These are phyloP conservation scores for Yponomeuta plumbellus DNA, from an alignment of 2,888 invertebrate genomes.

Conservation along the genomic window DNA sequence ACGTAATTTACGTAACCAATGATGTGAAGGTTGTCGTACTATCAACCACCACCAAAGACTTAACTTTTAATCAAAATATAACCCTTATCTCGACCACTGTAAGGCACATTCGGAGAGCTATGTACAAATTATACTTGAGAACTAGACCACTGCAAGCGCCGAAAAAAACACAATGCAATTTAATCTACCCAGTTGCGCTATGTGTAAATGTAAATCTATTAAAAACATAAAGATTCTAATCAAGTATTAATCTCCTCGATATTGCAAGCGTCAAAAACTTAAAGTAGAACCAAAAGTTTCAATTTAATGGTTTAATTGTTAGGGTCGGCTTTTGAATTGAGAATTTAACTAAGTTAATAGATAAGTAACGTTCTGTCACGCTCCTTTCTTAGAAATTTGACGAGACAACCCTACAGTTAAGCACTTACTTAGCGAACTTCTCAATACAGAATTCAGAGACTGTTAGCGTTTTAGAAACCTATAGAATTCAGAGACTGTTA, in stretches of 20 bases:
- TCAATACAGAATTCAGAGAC: too few species aligned
- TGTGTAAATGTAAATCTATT: background rate
- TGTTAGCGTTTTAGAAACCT: too few species aligned
- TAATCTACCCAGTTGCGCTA: background rate
- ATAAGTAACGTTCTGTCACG: too few species aligned
- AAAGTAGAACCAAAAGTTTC: background rate
- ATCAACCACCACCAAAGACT: constrained; percentile 28
- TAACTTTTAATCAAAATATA: background rate
- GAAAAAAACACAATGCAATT: background rate
- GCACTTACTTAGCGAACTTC: too few species aligned
- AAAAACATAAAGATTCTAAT: background rate
- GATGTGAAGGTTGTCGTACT: constrained; percentile 61
- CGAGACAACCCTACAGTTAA: too few species aligned
- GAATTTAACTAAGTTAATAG: too few species aligned
- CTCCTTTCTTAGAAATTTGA: too few species aligned
- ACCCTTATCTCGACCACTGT: constrained; percentile 4
- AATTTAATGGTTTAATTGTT: background rate
- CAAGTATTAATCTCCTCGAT: background rate
- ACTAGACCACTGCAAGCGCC: background rate
- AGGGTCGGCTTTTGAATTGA: too few species aligned
- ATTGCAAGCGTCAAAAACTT: background rate
- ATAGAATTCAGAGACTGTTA: too few species aligned
- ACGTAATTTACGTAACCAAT: constrained; percentile 72
- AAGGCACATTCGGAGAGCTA: background rate
- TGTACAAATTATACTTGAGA: background rate